Evolutionary conservation across 2,797 vertebrate species (phyloP).

Genomic region (Petrocephalus sullivani): DNA sequence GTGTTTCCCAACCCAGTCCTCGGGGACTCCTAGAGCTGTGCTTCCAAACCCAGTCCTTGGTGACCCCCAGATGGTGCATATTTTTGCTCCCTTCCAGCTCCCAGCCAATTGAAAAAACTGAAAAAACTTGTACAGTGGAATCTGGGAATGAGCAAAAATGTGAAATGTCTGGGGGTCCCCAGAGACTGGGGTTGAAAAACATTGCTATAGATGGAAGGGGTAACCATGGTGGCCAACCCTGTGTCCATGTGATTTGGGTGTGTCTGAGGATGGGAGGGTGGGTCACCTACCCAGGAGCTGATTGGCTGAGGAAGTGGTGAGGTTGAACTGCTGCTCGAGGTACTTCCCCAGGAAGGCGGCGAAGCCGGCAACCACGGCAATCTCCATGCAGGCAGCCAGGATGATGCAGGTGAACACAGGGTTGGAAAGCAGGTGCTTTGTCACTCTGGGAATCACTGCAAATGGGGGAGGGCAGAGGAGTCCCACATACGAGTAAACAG

Average conservation of each 20-base stretch:
- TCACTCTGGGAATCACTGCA: constrained; percentile 93
- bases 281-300: constrained; percentile 82
- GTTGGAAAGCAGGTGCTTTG: constrained; percentile 91
- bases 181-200: neutral
- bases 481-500: neutral
- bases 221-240: neutral
- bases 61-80: neutral
- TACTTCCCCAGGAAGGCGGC: constrained; percentile 97
- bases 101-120: neutral
- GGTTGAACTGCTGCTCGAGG: constrained; percentile 97
- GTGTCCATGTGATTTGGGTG: neutral
- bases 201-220: neutral
- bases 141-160: neutral
- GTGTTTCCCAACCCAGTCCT: neutral
- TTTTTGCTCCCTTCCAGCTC: neutral
- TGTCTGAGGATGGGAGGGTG: neutral
- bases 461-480: neutral
- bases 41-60: neutral
- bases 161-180: neutral
- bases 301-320: constrained; percentile 93
- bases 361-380: constrained; percentile 91
- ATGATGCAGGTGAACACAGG: constrained; percentile 96
- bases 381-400: constrained; percentile 97
- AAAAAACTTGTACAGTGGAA: neutral
- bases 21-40: neutral